Conservation (phyloP, 2,113 vertebrate genomes). For the Daubentonia madagascariensis region DNA sequence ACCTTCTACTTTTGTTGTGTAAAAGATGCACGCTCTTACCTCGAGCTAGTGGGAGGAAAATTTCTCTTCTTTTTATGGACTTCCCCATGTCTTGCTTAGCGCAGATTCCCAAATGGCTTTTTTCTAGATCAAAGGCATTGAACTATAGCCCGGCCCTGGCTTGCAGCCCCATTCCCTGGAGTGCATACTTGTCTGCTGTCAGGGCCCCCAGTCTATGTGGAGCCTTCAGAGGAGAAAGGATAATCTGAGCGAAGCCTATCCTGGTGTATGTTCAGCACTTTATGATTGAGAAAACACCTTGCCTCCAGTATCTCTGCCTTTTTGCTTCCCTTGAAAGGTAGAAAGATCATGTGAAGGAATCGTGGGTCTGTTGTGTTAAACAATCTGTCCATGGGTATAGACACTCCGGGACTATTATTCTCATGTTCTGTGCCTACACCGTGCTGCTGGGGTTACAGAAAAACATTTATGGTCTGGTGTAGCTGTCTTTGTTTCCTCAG, state of each 20-base stretch:
- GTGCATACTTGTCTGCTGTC: not conserved
- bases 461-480: fast-evolving
- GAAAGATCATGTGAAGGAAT: not conserved
- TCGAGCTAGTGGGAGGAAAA: not conserved
- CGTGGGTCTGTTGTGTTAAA: not conserved
- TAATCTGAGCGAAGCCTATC: not conserved
- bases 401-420: not conserved
- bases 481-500: not conserved
- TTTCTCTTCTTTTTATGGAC: not conserved
- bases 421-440: not conserved
- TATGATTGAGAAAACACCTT: not conserved
- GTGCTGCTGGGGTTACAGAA: not conserved
- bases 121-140: slow-evolving; percentile 35
- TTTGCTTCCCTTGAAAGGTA: not conserved
- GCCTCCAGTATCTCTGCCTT: not conserved
- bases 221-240: not conserved
- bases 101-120: slow-evolving; percentile 54
- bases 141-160: not conserved
- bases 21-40: not conserved
- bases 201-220: not conserved
- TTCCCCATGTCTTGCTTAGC: slow-evolving; percentile 15
- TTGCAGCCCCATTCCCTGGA: not conserved
- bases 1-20: not conserved
- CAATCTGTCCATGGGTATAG: fast-evolving
- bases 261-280: not conserved